These are phyloP conservation scores for Chymomyza costata DNA, from an alignment of 1,140 invertebrate species.

Conservation along the genomic window DNA sequence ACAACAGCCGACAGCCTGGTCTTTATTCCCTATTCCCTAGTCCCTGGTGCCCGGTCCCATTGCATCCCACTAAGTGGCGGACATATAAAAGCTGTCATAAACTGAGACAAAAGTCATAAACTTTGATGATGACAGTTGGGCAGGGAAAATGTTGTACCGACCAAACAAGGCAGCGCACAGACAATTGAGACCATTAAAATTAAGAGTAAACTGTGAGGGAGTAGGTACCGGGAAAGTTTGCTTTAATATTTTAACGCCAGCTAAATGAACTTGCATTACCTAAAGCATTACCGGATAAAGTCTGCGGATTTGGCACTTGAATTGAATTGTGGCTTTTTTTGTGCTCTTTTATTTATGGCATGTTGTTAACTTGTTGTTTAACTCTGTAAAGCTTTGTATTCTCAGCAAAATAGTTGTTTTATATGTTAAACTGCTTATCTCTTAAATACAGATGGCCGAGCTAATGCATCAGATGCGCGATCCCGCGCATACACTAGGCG, in stretches of 20 bases:
- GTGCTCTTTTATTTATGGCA: slow-evolving; percentile 28
- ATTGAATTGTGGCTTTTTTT: background rate
- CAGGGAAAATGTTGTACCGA: too few relatives aligned
- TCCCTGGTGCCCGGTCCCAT: slow-evolving; percentile 8
- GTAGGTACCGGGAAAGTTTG: too few relatives aligned
- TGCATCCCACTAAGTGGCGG: slow-evolving; percentile 28
- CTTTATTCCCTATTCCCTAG: too few relatives aligned
- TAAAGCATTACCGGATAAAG: too few relatives aligned
- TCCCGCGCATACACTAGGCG: slow-evolving; percentile 70
- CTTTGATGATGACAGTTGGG: slow-evolving; percentile 18
- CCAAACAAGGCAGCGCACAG: slow-evolving; percentile 3
- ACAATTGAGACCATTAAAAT: background rate
- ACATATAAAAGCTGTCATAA: slow-evolving; percentile 48
- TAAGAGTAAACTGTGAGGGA: too few relatives aligned
- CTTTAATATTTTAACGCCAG: too few relatives aligned
- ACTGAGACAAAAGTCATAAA: slow-evolving; percentile 44
- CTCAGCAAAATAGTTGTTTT: background rate
- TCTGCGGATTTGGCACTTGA: too few relatives aligned
- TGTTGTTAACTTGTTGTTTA: slow-evolving; percentile 11
- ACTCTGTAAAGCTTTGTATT: slow-evolving; percentile 2
- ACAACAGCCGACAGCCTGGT: too few relatives aligned
- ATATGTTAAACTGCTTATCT: slow-evolving; percentile 2
- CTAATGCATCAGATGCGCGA: slow-evolving; percentile 75
- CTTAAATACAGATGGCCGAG: slow-evolving; percentile 64
- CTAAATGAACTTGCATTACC: too few relatives aligned